A percentile compares a stretch with the other conserved stretches of the same genome.
These are phyloP conservation scores for Sternotherus odoratus DNA, from an alignment of 2,797 vertebrate genomes.

Conservation along the genomic window DNA sequence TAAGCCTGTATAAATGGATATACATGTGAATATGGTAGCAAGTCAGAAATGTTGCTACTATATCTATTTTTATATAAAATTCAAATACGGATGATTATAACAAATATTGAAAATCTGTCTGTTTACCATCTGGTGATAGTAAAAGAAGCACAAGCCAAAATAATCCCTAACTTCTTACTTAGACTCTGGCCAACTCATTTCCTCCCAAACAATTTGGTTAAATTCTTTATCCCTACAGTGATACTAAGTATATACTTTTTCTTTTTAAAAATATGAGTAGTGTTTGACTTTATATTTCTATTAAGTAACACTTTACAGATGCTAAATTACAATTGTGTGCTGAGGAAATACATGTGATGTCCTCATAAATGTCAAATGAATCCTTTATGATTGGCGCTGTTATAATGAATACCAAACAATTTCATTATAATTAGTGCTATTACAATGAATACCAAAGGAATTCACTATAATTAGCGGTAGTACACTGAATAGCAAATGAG, in stretches of 20 bases:
- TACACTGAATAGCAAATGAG: slow-evolving; percentile 63
- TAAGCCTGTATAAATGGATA: neutral
- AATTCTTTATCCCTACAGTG: neutral
- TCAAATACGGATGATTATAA: neutral
- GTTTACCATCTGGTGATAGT: neutral
- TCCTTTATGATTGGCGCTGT: slow-evolving; percentile 47
- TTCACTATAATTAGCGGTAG: slow-evolving; percentile 38
- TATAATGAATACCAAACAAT: slow-evolving; percentile 69
- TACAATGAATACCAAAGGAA: slow-evolving; percentile 64
- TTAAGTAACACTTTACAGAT: slow-evolving; percentile 61
- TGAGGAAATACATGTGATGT: slow-evolving; percentile 23
- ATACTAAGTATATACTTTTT: neutral
- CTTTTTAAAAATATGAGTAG: slow-evolving; percentile 9
- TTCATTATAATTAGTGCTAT: slow-evolving; percentile 65
- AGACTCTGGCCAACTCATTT: neutral
- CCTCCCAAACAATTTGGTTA: neutral
- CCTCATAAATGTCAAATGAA: slow-evolving; percentile 51
- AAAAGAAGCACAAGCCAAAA: neutral
- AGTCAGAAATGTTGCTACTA: too few relatives aligned
- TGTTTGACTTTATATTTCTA: slow-evolving; percentile 33
- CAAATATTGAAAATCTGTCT: neutral
- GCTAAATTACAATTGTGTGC: slow-evolving; percentile 44
- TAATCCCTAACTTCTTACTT: neutral
- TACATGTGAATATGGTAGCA: neutral
- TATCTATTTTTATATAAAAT: too few relatives aligned